Base-by-base conservation (phyloP, 2,797 vertebrate species). In the Gymnopithys bicolor region DNA sequence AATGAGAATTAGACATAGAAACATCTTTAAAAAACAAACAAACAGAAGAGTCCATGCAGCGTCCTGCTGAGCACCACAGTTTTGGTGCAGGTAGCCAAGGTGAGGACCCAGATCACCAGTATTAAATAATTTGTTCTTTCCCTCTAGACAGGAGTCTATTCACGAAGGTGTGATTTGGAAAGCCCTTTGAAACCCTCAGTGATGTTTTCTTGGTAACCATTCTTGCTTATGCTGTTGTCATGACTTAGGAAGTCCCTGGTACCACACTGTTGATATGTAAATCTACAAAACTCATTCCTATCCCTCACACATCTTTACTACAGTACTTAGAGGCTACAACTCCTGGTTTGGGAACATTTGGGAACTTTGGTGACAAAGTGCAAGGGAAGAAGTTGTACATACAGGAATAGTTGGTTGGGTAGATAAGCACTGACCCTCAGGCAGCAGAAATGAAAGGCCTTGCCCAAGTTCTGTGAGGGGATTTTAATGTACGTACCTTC, bases 321-420 rank as follows among this genome's bases (percentile, higher is more conserved):
- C 33, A 58, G 22, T 7, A 62, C 39, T 28, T 7, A 11, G 23
- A 58, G 17, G 21, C 60, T 33, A 4, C 39, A 66, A 0, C 27
- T 19, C 51, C 32, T 32, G 19, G 5, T 14, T 56, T 55, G 9
- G 7, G 10, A 58, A n/a, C 3, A 14, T 16, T 4, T 43, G 43
- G 41, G 58, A 75, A 13, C 43, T 76, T 78, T n/a, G 45, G 11
- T 63, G 48, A 24, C 30, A 28, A 41, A 46, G 39, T 10, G 15
- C 49, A 41, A 56, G 27, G n/a, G 33, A 67, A 67, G 23, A 52
- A 66, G 27, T 7, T 43, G 32, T 15, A 11, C 11, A 5, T 10
- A 14, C 0, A 3, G 32, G 48, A 8, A 6, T 11, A 28, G 24
- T 2, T 24, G 4, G 25, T 28, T 17, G 27, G 19, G 17, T 11